Conservation (phyloP, 2,888 invertebrate species). For the Nephrotoma appendiculata region DNA sequence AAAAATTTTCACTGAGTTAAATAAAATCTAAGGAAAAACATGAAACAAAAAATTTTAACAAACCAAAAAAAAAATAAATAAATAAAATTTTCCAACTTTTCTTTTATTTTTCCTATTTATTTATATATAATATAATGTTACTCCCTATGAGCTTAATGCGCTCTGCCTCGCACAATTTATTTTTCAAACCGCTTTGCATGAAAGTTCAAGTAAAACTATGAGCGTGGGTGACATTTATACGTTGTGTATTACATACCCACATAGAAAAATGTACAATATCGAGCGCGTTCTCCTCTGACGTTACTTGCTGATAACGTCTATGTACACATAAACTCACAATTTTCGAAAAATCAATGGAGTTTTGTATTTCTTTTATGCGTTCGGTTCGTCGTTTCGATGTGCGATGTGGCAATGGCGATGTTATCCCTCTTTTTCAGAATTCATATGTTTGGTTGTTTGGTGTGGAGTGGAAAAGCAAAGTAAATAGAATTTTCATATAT, state of each 20-base stretch:
- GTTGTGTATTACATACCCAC: not conserved
- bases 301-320: not conserved
- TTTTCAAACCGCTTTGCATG: not conserved
- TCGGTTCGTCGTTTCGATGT: not conserved
- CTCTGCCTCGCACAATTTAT: not conserved
- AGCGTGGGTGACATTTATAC: conserved; percentile 11
- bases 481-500: not conserved
- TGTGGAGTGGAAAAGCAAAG: not conserved
- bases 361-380: not conserved
- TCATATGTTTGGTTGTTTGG: not conserved
- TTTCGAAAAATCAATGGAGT: not conserved
- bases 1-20: not conserved
- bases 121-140: not conserved
- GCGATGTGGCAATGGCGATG: not conserved
- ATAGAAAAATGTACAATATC: not conserved
- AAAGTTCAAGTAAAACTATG: conserved; percentile 18
- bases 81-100: not conserved
- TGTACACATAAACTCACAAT: not conserved
- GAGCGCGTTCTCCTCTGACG: not conserved
- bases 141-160: not conserved
- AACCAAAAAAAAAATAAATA: not conserved
- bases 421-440: not conserved
- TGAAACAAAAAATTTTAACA: not conserved
- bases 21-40: not conserved
- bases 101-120: not conserved